phyloP scores from a whole-genome alignment of 23 tunicate genomes.

The Styela plicata region DNA sequence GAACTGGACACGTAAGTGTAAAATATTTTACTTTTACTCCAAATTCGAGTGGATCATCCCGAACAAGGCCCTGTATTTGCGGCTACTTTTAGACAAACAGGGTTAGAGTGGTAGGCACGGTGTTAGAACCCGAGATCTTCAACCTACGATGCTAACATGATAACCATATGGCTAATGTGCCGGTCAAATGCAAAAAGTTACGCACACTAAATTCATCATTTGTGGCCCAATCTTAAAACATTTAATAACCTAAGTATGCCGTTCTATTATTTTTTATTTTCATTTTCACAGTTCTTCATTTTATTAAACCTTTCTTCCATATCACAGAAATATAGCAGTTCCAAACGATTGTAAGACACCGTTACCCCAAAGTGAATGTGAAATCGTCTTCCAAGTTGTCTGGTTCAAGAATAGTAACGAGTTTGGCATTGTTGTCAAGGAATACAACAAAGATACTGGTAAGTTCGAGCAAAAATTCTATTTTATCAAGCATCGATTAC shows the following conservation, averaged over 20 bases:
- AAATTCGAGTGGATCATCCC: too few relatives aligned
- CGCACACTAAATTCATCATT: too few relatives aligned
- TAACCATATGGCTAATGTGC: too few relatives aligned
- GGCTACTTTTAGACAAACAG: too few relatives aligned
- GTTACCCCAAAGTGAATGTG: conserved; percentile 33
- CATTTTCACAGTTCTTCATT: not conserved
- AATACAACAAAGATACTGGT: conserved; percentile 51
- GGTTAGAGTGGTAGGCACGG: too few relatives aligned
- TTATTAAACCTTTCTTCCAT: not conserved
- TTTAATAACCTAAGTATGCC: not conserved
- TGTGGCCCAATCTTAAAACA: not conserved
- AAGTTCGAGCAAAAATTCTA: too few relatives aligned
- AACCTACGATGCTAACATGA: too few relatives aligned
- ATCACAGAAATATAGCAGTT: not conserved
- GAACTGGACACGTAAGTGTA: conserved; percentile 41
- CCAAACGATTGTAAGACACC: conserved; percentile 17
- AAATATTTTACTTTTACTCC: not conserved
- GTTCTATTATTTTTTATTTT: not conserved
- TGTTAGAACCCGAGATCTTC: too few relatives aligned
- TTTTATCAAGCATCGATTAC: too few relatives aligned
- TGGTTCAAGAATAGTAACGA: conserved; percentile 45
- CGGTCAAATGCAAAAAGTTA: too few relatives aligned
- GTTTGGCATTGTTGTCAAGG: conserved; percentile 50
- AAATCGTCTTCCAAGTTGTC: conserved; percentile 36
- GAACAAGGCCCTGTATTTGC: too few relatives aligned